Base-by-base conservation (phyloP, 2,888 invertebrate species). In the Eudasyphora cyanicolor region DNA sequence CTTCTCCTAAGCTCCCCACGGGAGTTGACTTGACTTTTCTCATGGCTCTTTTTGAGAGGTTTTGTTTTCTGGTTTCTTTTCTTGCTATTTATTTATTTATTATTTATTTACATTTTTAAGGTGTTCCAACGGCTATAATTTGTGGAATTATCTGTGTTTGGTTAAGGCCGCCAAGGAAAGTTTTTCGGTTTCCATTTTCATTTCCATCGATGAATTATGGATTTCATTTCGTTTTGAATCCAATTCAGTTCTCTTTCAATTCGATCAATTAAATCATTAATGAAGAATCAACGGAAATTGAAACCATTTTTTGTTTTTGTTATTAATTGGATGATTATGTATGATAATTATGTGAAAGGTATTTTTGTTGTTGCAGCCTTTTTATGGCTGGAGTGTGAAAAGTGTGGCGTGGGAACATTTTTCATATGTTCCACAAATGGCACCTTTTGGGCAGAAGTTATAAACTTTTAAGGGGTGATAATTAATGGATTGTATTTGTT, bases 31-130 rank as follows among this genome's bases (percentile, higher is more conserved):
- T n/a, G n/a, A 45, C 27, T 57, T 14, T 60, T 60, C 8, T 17
- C 60, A 60, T 14, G 4, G n/a, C n/a, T 60, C 29, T 29, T 29
- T 60, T 1, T n/a, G n/a, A n/a, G n/a, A n/a, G n/a, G n/a, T n/a
- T n/a, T 54, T 21, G 1, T 49, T 49, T 7, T 49, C 17, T 49
- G 1, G 21, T 57, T 27, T 27, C 3, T 2, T 57, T 21, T 45
- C 6, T 45, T 45, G 4, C n/a, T 45, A n/a, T 45, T 45, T n/a
- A 4, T 45, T 54, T 54, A 60, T 29, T 62, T 62, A 29, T 64
- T 64, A 38, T 64, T 64, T 64, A 64, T 64, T 38, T 64, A 64
- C 64, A 38, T 64, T 64, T 62, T 64, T 17, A 62, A 62, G 62
- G 62, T 32, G 62, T 62, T 32, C 5, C 32, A 62, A 54, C 54